phyloP scores from a whole-genome alignment of 2,797 vertebrate species.

The Mycteria americana region DNA sequence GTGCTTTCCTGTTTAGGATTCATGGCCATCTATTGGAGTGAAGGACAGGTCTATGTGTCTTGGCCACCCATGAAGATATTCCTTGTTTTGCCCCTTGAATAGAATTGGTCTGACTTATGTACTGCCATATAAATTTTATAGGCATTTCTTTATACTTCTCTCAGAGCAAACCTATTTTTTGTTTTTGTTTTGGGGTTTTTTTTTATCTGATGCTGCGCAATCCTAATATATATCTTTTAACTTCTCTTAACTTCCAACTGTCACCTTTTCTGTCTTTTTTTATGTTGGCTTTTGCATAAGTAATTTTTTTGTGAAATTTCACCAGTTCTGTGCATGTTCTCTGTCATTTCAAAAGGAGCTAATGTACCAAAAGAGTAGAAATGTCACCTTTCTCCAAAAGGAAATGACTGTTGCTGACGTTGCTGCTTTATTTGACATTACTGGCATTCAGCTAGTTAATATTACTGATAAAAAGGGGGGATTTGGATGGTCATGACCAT shows the following conservation, averaged over 20 bases:
- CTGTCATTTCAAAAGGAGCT: conserved; percentile 12
- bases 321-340: background rate
- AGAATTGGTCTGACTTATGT: background rate
- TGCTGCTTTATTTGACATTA: background rate
- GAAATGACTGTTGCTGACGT: background rate
- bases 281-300: background rate
- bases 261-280: background rate
- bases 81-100: background rate
- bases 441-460: background rate
- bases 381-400: conserved; percentile 4
- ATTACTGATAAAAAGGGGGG: background rate
- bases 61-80: conserved; percentile 26
- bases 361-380: background rate
- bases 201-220: background rate
- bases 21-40: background rate
- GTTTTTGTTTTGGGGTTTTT: background rate
- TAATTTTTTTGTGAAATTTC: background rate
- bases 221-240: background rate
- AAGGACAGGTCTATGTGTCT: background rate
- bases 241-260: background rate
- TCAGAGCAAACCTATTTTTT: background rate
- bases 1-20: conserved; percentile 11
- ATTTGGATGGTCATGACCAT: background rate
- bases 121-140: background rate
- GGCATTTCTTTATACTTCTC: background rate